A percentile compares a stretch with the other conserved stretches of the same genome.
Conservation (phyloP, 1,140 invertebrate species). For the Drosophila aff. region DNA sequence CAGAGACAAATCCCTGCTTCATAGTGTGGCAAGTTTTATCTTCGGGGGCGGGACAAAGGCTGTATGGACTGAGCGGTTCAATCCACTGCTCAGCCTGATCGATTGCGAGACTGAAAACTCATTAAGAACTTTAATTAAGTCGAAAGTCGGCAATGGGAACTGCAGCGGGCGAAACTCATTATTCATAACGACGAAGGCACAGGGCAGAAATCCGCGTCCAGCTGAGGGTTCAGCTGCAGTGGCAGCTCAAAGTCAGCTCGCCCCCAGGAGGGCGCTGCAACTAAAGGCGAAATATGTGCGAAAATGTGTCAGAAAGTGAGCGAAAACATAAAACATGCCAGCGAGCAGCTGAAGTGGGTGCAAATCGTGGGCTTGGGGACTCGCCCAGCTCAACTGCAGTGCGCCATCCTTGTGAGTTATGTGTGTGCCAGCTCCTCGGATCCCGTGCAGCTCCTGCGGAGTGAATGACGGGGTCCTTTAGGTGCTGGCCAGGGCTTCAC, state of each 20-base stretch:
- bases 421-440: slow-evolving; percentile 57
- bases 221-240: slow-evolving; percentile 18
- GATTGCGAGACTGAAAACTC: slow-evolving; percentile 75
- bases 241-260: slow-evolving; percentile 30
- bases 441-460: slow-evolving; percentile 28
- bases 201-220: slow-evolving; percentile 38
- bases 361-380: neutral
- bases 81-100: slow-evolving; percentile 63
- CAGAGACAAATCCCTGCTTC: slow-evolving; percentile 4
- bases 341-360: slow-evolving; percentile 13
- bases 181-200: slow-evolving; percentile 64
- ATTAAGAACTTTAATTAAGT: slow-evolving; percentile 83
- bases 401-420: slow-evolving; percentile 65
- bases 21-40: slow-evolving; percentile 21
- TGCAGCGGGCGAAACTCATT: slow-evolving; percentile 55
- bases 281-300: slow-evolving; percentile 66
- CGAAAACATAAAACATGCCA: slow-evolving; percentile 69
- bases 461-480: slow-evolving; percentile 48
- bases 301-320: slow-evolving; percentile 77
- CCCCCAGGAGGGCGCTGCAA: slow-evolving; percentile 21
- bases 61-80: slow-evolving; percentile 47
- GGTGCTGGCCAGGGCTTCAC: slow-evolving; percentile 53
- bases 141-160: slow-evolving; percentile 37
- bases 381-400: slow-evolving; percentile 29
- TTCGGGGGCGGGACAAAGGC: slow-evolving; percentile 57